These are phyloP conservation scores for Heliconius melpomene DNA, from an alignment of 1,140 invertebrate species.

Conservation along the genomic window DNA sequence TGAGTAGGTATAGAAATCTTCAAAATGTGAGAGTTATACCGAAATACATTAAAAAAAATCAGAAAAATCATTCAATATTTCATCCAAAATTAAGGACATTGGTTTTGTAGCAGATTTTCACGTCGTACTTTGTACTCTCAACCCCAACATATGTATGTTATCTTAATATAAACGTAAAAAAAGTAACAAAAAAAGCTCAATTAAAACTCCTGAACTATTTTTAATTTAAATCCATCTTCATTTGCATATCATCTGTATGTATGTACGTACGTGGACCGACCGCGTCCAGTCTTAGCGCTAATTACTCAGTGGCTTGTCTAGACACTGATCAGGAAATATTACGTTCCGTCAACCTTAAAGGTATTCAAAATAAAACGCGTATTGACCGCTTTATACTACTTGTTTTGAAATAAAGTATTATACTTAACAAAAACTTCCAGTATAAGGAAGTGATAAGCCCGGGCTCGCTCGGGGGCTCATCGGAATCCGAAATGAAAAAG, in stretches of 20 bases:
- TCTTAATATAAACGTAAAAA: background rate
- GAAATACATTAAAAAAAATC: too few relatives aligned
- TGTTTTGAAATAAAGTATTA: constrained; percentile 1
- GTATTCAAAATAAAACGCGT: constrained; percentile 23
- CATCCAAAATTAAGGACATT: too few relatives aligned
- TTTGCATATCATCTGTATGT: background rate
- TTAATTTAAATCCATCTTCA: background rate
- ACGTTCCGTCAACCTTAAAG: constrained; percentile 22
- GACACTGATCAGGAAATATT: constrained; percentile 24
- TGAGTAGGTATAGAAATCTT: too few relatives aligned
- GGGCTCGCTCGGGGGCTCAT: constrained; percentile 20
- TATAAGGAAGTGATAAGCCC: constrained; percentile 41
- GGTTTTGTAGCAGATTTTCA: too few relatives aligned
- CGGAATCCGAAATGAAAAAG: constrained; percentile 30
- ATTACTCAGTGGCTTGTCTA: constrained; percentile 3
- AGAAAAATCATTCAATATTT: too few relatives aligned
- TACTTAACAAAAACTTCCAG: constrained; percentile 9
- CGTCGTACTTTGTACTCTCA: too few relatives aligned
- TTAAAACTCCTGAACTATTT: background rate
- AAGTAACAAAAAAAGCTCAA: background rate
- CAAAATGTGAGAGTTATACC: too few relatives aligned
- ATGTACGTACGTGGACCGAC: background rate
- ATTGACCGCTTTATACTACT: constrained; percentile 19
- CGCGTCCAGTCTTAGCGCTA: background rate
- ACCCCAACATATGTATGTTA: too few relatives aligned